A percentile compares a stretch with the other conserved stretches of the same genome.
phyloP scores from a whole-genome alignment of 64 coral and sea anemone genomes.

The Stichodactyla mertensii region DNA sequence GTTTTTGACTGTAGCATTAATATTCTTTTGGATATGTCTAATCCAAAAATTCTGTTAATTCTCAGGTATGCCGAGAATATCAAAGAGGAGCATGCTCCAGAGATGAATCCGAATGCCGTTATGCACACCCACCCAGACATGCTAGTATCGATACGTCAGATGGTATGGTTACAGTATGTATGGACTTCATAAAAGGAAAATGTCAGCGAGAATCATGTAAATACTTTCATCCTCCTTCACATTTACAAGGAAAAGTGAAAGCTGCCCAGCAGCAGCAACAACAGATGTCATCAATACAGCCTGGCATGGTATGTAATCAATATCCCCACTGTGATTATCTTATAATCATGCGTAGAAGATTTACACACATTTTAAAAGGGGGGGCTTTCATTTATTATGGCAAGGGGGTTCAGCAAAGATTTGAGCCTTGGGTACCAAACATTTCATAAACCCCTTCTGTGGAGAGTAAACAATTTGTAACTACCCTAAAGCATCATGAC shows the following conservation, averaged over 20 bases:
- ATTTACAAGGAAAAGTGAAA: conserved; percentile 85
- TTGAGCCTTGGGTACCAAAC: too few species aligned
- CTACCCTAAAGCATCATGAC: too few species aligned
- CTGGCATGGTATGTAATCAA: conserved; percentile 4
- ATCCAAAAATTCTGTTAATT: background rate
- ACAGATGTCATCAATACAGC: conserved; percentile 7
- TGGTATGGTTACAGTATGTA: conserved; percentile 94
- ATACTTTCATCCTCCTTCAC: conserved; percentile 93
- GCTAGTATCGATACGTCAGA: conserved; percentile 73
- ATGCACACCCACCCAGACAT: conserved; percentile 81
- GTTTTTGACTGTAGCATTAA: background rate
- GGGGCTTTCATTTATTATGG: too few species aligned
- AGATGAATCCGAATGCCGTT: conserved; percentile 78
- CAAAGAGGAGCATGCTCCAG: conserved; percentile 83
- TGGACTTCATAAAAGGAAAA: conserved; percentile 97
- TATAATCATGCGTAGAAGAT: too few species aligned
- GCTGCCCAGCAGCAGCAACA: conserved; percentile 72
- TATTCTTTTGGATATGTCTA: background rate
- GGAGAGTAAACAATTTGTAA: too few species aligned
- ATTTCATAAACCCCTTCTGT: too few species aligned
- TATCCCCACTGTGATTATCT: background rate
- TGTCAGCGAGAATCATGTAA: conserved; percentile 90
- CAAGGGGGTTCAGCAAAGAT: too few species aligned
- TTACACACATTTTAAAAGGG: too few species aligned
- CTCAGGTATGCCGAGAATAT: conserved; percentile 86